Base-by-base conservation (phyloP, 2,797 vertebrate genomes). In the Atherinosoma microstoma region DNA sequence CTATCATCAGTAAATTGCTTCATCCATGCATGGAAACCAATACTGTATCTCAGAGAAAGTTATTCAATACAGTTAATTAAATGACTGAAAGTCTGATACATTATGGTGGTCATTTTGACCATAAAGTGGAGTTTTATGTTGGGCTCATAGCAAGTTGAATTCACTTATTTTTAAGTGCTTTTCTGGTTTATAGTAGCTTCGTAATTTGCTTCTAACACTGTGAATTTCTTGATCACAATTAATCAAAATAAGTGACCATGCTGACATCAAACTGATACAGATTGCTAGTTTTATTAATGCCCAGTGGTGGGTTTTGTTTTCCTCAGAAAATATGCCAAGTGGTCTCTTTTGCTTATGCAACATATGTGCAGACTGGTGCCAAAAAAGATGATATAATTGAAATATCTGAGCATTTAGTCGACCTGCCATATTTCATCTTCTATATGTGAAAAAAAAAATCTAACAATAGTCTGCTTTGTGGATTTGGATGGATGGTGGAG, bases 51-150 rank as follows among this genome's bases (percentile, higher is more conserved):
- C 47, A 73, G 60, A 49, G 58, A 75, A 78, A 64, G 73, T 67
- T 79, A 81, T 71, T 83, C 67, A 81, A 71, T 78, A 78, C 58
- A 47, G 60, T 61, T 72, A 71, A 66, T 84, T 82, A 79, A 89
- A 85, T 74, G 65, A 77, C 66, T 76, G 65, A 68, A 76, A 79
- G 45, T 67, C 53, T 62, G 61, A 87, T 80, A 38, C 67, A 73
- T 68, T 67, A 36, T 69, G 6, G 70, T 18, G 30, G 18, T 58
- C 58, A 73, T 63, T 56, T 61, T 53, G 16, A 60, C 70, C 27
- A 76, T 64, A 67, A 68, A 61, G 59, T 62, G 0, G 49, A 60
- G 62, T 64, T 57, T 51, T 65, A 67, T 64, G 73, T 68, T 27
- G 54, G 64, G 64, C 65, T 68, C 83, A 75, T 67, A 51, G 57